These are phyloP conservation scores for Acleris laterana DNA, from an alignment of 2,888 invertebrate genomes.

Conservation along the genomic window DNA sequence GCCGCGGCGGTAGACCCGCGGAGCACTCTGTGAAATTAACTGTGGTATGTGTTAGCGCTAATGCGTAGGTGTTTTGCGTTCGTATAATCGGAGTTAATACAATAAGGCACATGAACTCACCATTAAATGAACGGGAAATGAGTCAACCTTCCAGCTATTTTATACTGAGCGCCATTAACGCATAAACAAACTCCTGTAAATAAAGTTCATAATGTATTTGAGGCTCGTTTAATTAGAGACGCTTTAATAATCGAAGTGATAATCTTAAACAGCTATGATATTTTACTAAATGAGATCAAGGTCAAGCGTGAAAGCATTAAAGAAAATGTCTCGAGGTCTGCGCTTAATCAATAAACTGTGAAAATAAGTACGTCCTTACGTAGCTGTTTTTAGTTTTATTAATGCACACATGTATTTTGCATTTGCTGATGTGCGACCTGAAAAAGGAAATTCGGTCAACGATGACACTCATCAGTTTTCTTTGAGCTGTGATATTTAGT, in stretches of 20 bases:
- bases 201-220: neutral
- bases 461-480: conserved; percentile 4
- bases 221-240: neutral
- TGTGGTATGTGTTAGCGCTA: conserved; percentile 37
- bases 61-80: conserved; percentile 27
- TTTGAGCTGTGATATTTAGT: neutral
- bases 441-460: conserved; percentile 9
- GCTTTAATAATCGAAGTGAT: neutral
- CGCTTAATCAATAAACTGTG: conserved; percentile 27
- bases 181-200: no score
- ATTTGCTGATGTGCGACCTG: conserved; percentile 6
- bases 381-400: neutral
- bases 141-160: conserved; percentile 1
- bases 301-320: neutral
- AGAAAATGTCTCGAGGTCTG: conserved; percentile 14
- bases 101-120: conserved; percentile 8
- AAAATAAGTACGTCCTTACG: neutral
- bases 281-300: neutral
- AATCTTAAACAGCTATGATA: neutral
- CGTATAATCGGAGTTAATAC: conserved; percentile 18
- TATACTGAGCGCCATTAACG: neutral
- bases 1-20: conserved; percentile 41
- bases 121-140: conserved; percentile 18
- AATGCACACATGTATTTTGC: conserved; percentile 15
- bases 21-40: conserved; percentile 54